Percentiles rank a stretch among this genome's conserved stretches.
phyloP scores from a whole-genome alignment of 2,113 vertebrate species.

The Mohoua ochrocephala region DNA sequence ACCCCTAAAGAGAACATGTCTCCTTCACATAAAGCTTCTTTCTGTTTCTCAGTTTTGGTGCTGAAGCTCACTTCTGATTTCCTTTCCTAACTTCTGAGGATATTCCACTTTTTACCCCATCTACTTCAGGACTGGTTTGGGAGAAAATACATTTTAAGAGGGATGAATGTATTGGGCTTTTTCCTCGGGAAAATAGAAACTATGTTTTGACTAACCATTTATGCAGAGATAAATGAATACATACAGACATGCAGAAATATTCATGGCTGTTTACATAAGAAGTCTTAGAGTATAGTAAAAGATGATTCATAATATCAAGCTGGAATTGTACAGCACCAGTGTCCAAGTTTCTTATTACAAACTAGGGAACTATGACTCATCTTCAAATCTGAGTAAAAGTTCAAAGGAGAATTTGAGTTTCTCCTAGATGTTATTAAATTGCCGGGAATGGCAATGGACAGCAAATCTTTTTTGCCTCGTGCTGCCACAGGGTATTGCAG shows the following conservation, averaged over 20 bases:
- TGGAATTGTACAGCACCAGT: background rate
- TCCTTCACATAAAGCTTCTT: background rate
- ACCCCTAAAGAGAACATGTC: background rate
- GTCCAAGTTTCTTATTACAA: background rate
- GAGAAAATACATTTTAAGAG: background rate
- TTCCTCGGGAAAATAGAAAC: background rate
- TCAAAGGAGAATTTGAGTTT: background rate
- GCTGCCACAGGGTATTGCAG: background rate
- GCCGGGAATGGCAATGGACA: background rate
- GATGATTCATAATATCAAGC: background rate
- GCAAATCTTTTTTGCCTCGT: background rate
- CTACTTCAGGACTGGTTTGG: background rate
- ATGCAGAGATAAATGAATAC: background rate
- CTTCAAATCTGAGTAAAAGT: background rate
- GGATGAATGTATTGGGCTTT: background rate
- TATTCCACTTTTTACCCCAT: background rate
- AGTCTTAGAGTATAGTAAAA: background rate
- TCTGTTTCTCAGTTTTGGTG: background rate
- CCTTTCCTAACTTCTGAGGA: background rate
- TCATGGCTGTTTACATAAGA: background rate
- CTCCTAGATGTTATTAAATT: background rate
- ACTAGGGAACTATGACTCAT: background rate
- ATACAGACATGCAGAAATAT: background rate
- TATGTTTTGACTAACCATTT: background rate
- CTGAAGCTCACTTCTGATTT: background rate